Conservation (phyloP, 2,888 invertebrate species). For the Tachina fera region DNA sequence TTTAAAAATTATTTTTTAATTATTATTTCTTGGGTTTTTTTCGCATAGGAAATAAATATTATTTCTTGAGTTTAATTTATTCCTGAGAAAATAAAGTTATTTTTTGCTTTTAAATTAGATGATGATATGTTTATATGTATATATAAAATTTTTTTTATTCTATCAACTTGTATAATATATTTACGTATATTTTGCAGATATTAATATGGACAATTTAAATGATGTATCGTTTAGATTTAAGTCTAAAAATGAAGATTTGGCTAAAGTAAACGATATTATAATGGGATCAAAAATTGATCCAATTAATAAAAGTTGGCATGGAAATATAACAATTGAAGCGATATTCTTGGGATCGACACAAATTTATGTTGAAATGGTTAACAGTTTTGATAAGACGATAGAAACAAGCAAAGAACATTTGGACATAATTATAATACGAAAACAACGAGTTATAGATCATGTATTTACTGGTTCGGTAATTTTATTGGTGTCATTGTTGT, state of each 20-base stretch:
- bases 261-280: conserved; percentile 75
- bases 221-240: conserved; percentile 74
- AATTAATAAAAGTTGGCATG: conserved; percentile 75
- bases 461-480: conserved; percentile 91
- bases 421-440: conserved; percentile 85
- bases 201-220: conserved; percentile 67
- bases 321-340: conserved; percentile 75
- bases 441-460: conserved; percentile 87
- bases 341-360: conserved; percentile 80
- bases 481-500: conserved; percentile 90
- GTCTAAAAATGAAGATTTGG: conserved; percentile 75
- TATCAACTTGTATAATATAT: neutral
- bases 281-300: conserved; percentile 70
- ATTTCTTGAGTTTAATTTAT: too few species aligned
- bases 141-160: too few species aligned
- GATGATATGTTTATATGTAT: too few species aligned
- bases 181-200: conserved; percentile 66
- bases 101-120: too few species aligned
- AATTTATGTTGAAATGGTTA: conserved; percentile 76
- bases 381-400: conserved; percentile 74
- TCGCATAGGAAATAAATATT: too few species aligned
- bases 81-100: too few species aligned
- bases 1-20: too few species aligned
- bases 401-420: conserved; percentile 75
- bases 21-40: too few species aligned